Evolutionary conservation across 2,888 invertebrate genomes (phyloP), one percentile per base, ranked within the genome.

Genomic region (Hyppa rectilinea): DNA sequence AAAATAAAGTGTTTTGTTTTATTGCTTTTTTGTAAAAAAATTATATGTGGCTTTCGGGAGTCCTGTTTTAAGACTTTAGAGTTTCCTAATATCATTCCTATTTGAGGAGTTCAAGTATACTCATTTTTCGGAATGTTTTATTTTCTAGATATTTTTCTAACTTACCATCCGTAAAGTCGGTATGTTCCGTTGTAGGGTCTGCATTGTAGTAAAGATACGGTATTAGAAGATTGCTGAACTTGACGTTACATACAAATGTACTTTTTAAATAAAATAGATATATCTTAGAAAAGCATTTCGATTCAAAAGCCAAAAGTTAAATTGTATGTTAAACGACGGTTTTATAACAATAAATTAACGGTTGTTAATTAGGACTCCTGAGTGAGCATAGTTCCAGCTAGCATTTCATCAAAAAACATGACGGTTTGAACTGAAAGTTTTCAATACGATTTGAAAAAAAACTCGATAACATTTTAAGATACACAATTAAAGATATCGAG

Each of bases 371-470:
- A 38, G 79, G 80, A 78, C 83, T 80, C 80, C 80, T 72, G 73
- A 78, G 26, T 50, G 52, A 60, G 36, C 59, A 60, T 80, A 75
- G 70, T 79, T 78, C 71, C 81, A 85, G 78, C 68, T 78, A 78
- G 76, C 75, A 79, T 83, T 82, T 83, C 78, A 67, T 80, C 17
- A 65, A n/a, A 73, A 68, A 76, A 81, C 64, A 67, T 75, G 62
- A 76, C 34, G 40, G 45, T 64, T 65, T 71, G 31, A 23, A 65
- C 38, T 50, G 47, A 78, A 71, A 65, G n/a, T 65, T 68, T 52
- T 55, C 47, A 62, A 59, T 55, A 53, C 43, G 64, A 62, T 67
- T 49, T 4, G 26, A 45, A 52, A 59, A 34, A 29, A 47, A 17
- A n/a, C 12, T 10, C 20, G 4, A 17, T n/a, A n/a, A n/a, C n/a